phyloP scores from a whole-genome alignment of 1,140 invertebrate genomes.

The Pseudachorutes palmiensis region DNA sequence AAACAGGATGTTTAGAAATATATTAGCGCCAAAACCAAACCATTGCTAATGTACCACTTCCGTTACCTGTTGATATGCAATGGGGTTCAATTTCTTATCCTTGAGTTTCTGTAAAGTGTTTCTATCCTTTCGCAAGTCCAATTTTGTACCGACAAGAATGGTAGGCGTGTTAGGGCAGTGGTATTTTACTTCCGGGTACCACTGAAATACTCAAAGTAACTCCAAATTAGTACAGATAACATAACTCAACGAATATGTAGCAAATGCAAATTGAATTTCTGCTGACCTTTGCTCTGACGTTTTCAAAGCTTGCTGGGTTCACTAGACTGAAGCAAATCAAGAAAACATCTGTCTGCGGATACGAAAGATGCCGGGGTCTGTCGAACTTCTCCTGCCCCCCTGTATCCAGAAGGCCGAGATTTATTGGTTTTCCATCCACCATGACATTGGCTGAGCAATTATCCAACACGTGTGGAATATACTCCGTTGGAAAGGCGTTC shows the following conservation, averaged over 20 bases:
- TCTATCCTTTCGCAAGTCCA: slow-evolving; percentile 95
- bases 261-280: background rate
- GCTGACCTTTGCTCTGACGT: slow-evolving; percentile 87
- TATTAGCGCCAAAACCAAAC: background rate
- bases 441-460: slow-evolving; percentile 99
- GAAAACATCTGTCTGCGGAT: slow-evolving; percentile 97
- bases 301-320: slow-evolving; percentile 98
- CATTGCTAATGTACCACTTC: slow-evolving; percentile 28
- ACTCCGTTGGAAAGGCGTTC: slow-evolving; percentile 79
- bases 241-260: too few relatives aligned
- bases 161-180: slow-evolving; percentile 80
- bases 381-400: slow-evolving; percentile 83
- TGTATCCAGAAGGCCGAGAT: slow-evolving; percentile 91
- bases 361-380: slow-evolving; percentile 84
- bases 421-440: slow-evolving; percentile 97
- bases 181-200: slow-evolving; percentile 45
- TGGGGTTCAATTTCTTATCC: slow-evolving; percentile 92
- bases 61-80: slow-evolving; percentile 89
- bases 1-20: background rate
- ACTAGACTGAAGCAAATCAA: slow-evolving; percentile 97
- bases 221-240: background rate
- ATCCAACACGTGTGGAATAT: slow-evolving; percentile 59
- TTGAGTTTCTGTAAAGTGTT: slow-evolving; percentile 95
- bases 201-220: slow-evolving; percentile 41
- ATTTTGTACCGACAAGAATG: slow-evolving; percentile 77